Evolutionary conservation across 2,888 invertebrate species (phyloP).

Genomic region (Volucella bombylans): DNA sequence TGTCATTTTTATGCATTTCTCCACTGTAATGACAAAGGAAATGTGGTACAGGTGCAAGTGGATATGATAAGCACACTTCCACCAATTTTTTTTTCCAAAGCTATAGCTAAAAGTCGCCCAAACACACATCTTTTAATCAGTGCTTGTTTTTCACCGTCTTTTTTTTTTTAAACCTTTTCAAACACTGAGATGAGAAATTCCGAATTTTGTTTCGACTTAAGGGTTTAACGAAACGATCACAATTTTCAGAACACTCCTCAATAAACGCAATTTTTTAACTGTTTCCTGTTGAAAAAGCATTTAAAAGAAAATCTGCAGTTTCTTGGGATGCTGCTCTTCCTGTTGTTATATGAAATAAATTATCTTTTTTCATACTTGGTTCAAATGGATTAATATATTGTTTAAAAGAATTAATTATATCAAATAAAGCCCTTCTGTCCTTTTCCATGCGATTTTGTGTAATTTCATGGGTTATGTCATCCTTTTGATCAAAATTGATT

Average conservation of each 20-base stretch:
- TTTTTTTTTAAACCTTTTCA: conserved; percentile 6
- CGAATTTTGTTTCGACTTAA: neutral
- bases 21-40: neutral
- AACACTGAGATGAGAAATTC: conserved; percentile 14
- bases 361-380: neutral
- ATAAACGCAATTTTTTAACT: conserved; percentile 9
- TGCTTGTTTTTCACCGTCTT: neutral
- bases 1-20: conserved; percentile 25
- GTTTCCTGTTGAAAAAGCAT: neutral
- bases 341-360: neutral
- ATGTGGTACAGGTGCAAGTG: conserved; percentile 8
- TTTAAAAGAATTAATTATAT: neutral
- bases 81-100: conserved; percentile 26
- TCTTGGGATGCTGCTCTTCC: neutral
- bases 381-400: neutral
- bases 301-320: neutral
- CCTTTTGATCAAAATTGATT: neutral
- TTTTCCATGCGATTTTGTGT: neutral
- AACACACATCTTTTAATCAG: conserved; percentile 2
- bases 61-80: conserved; percentile 13
- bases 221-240: conserved; percentile 4
- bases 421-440: conserved; percentile 1
- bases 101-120: neutral
- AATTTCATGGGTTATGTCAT: conserved; percentile 9
- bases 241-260: conserved; percentile 4